phyloP scores from a whole-genome alignment of 2,113 vertebrate genomes.

The Aythya baeri region DNA sequence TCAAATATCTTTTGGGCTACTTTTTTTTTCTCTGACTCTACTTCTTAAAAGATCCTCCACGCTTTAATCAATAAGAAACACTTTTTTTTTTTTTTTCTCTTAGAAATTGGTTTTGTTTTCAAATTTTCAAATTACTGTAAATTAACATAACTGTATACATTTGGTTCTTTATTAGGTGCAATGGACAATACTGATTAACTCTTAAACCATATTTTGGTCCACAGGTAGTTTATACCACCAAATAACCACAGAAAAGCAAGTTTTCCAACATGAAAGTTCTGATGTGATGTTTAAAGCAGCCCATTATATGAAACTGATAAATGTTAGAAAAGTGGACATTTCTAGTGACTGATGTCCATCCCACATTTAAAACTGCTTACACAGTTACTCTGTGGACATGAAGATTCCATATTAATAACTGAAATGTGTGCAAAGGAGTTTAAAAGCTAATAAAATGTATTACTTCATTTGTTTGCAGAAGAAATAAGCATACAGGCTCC shows the following conservation, averaged over 20 bases:
- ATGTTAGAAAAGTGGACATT: background rate
- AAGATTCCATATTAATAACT: conserved; percentile 25
- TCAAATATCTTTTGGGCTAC: background rate
- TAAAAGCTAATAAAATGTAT: background rate
- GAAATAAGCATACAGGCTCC: background rate
- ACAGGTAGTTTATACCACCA: background rate
- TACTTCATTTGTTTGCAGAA: conserved; percentile 28
- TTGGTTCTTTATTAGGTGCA: background rate
- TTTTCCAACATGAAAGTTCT: background rate
- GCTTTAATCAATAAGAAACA: background rate
- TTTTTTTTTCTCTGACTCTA: background rate
- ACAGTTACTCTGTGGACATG: conserved; percentile 50
- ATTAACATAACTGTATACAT: rapidly evolving
- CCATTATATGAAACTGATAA: background rate
- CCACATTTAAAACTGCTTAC: background rate
- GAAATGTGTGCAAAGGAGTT: background rate
- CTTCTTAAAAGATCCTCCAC: background rate
- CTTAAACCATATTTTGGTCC: background rate
- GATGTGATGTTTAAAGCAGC: background rate
- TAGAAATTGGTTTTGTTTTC: background rate
- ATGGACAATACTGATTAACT: background rate
- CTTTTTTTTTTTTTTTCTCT: background rate
- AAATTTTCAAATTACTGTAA: background rate
- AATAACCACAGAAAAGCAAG: background rate
- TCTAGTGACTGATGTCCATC: background rate